Evolutionary conservation across 2,888 invertebrate species (phyloP).

Genomic region (Plebejus melissa): DNA sequence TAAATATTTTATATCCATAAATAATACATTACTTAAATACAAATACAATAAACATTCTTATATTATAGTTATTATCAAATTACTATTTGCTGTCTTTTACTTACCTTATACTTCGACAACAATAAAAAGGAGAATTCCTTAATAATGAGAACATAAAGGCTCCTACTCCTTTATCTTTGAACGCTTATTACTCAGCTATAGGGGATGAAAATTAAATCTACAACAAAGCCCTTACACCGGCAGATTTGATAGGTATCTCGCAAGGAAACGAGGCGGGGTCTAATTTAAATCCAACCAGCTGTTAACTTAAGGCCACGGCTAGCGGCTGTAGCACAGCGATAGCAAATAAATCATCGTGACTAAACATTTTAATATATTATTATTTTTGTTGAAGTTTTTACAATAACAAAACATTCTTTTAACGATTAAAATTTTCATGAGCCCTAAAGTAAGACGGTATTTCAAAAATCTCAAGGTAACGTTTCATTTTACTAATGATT

Average conservation of each 20-base stretch:
- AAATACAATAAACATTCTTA: too few species aligned
- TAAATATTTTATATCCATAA: too few species aligned
- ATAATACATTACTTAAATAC: too few species aligned
- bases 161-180: slow-evolving; percentile 26
- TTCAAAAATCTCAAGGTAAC: too few species aligned
- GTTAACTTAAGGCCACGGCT: slow-evolving; percentile 6
- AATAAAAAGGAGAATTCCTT: not conserved
- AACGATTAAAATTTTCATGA: too few species aligned
- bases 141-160: slow-evolving; percentile 22
- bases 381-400: too few species aligned
- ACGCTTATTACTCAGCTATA: slow-evolving; percentile 29
- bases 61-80: not conserved
- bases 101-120: not conserved
- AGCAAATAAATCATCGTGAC: not conserved
- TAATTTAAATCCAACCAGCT: slow-evolving; percentile 27
- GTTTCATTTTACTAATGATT: too few species aligned
- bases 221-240: slow-evolving; percentile 36
- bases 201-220: slow-evolving; percentile 30
- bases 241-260: slow-evolving; percentile 35
- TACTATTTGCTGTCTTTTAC: not conserved
- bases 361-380: not conserved
- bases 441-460: too few species aligned
- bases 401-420: too few species aligned
- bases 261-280: slow-evolving; percentile 26
- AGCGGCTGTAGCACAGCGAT: not conserved